Evolutionary conservation across 2,797 vertebrate species (phyloP), one percentile per base, ranked within the genome.

Genomic region (Molossus alvarezi): DNA sequence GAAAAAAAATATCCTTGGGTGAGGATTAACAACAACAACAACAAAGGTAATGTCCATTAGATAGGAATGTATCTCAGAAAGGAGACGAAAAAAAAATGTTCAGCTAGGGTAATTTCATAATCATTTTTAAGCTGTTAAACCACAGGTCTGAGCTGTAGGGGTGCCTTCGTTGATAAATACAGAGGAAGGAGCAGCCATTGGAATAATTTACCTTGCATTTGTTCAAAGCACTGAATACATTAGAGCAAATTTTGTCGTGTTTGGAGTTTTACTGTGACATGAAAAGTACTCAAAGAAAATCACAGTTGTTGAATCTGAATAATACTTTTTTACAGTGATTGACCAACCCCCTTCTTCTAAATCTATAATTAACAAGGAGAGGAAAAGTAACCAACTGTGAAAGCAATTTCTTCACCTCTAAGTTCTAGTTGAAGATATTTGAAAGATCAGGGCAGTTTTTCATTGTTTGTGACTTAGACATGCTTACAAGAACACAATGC

Each of bases 1-100:
- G 41, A 45, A 45, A 45, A 45, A 45, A 45, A 45, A 45, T 45
- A 45, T 45, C 41, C 6, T 45, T 6, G 41, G 41, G 41, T 45
- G 41, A 45, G 41, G 41, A 45, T 45, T 45, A 45, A 45, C 41
- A 45, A 45, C 41, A 45, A 41, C 41, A 41, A 5, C 41, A 45
- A 45, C 41, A 45, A 45, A 45, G 3, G 41, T 86, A 87, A 51
- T 62, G 58, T 9, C 25, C 33, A 64, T 80, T 76, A 87, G 75
- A 86, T 57, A 86, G 23, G 81, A 93, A 60, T 65, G 21, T 80
- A n/a, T 85, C 77, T 96, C 64, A 83, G 53, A 96, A 92, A 94
- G 80, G 27, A 69, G 27, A 48, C n/a, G 17, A 6, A 37, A 58
- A 76, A n/a, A 86, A 58, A 92, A 65, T 51, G 23, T 87, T 80